These are phyloP conservation scores for Scolanthus callimorphus DNA, from an alignment of 92 coral and sea anemone species.

Conservation along the genomic window DNA sequence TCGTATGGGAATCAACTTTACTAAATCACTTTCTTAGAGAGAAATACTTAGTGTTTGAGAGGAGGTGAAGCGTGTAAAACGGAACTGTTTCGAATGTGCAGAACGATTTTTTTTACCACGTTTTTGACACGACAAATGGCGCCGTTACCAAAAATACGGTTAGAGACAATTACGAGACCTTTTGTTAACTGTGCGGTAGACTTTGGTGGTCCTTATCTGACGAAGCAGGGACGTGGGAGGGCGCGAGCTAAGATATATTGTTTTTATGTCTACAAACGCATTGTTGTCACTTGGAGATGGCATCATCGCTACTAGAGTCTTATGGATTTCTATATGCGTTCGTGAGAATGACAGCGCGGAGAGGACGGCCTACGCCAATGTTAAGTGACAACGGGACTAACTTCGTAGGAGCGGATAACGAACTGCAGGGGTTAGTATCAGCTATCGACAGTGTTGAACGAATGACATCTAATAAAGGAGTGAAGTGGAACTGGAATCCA, in stretches of 20 bases:
- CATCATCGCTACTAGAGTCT: constrained; percentile 37
- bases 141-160: constrained; percentile 34
- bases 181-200: constrained; percentile 43
- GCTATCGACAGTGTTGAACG: too few relatives aligned
- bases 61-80: constrained; percentile 13
- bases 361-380: constrained; percentile 5
- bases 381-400: neutral
- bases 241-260: constrained; percentile 46
- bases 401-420: too few relatives aligned
- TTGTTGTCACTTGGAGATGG: constrained; percentile 56
- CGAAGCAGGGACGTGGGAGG: constrained; percentile 41
- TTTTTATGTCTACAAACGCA: constrained; percentile 49
- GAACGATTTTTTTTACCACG: constrained; percentile 1
- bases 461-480: too few relatives aligned
- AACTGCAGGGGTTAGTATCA: too few relatives aligned
- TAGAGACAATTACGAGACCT: constrained; percentile 32
- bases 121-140: constrained; percentile 37
- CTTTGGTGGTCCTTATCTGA: constrained; percentile 33
- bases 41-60: constrained; percentile 24
- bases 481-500: too few relatives aligned
- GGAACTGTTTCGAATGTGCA: constrained; percentile 6
- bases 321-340: constrained; percentile 37
- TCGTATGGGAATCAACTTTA: constrained; percentile 50
- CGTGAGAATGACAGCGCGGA: constrained; percentile 33
- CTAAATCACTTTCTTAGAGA: constrained; percentile 37